Percentiles rank a stretch among this genome's conserved stretches.
Conservation (phyloP, 2,113 vertebrate species). For the Laticauda colubrina region DNA sequence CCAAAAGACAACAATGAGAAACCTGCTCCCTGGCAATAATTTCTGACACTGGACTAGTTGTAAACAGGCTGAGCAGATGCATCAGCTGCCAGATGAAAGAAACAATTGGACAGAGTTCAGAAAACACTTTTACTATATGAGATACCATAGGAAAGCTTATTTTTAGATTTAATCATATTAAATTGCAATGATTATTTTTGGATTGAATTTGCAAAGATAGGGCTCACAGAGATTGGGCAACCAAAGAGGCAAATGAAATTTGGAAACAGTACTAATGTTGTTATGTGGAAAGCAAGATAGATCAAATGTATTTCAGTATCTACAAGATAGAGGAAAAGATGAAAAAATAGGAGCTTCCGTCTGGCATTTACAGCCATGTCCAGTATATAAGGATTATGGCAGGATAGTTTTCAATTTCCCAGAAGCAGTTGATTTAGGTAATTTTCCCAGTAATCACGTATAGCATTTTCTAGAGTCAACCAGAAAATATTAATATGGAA, state of each 20-base stretch:
- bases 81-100: conserved; percentile 17
- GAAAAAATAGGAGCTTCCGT: not conserved
- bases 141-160: not conserved
- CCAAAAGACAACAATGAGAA: conserved; percentile 12
- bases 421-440: not conserved
- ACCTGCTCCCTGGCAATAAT: conserved; percentile 26
- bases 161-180: conserved; percentile 49
- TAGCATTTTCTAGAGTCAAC: not conserved
- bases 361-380: not conserved
- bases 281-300: conserved; percentile 20
- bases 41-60: conserved; percentile 13
- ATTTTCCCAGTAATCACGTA: not conserved
- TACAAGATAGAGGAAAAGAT: conserved; percentile 23
- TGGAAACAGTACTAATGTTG: conserved; percentile 15
- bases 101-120: conserved; percentile 11
- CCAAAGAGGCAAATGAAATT: not conserved
- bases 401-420: not conserved
- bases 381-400: not conserved
- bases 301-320: conserved; percentile 9
- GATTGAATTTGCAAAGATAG: conserved; percentile 23
- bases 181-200: conserved; percentile 30
- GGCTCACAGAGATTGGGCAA: not conserved
- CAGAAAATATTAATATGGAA: not conserved
- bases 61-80: conserved; percentile 20
- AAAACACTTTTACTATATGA: conserved; percentile 14